Evolutionary conservation across 2,797 vertebrate species (phyloP).

Genomic region (Pangasius larnaudii): DNA sequence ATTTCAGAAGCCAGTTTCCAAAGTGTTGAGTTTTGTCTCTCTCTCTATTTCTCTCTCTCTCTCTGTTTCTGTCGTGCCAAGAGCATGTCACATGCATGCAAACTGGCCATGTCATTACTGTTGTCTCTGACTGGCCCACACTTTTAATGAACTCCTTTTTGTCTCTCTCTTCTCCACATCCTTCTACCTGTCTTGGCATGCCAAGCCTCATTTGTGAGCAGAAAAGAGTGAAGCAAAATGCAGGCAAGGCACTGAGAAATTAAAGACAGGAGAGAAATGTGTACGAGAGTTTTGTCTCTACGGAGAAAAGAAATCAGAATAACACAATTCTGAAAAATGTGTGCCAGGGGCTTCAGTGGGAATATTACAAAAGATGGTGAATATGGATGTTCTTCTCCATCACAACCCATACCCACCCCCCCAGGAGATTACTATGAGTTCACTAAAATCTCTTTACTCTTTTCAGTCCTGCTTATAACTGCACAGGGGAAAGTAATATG

Average conservation of each 20-base stretch:
- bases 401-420: background rate
- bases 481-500: background rate
- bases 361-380: background rate
- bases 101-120: slow-evolving; percentile 8
- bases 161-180: slow-evolving; percentile 31
- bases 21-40: background rate
- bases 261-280: slow-evolving; percentile 10
- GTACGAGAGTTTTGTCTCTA: background rate
- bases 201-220: slow-evolving; percentile 51
- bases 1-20: slow-evolving; percentile 5
- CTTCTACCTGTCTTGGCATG: slow-evolving; percentile 43
- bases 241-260: background rate
- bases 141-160: slow-evolving; percentile 36
- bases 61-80: background rate
- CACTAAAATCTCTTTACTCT: background rate
- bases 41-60: slow-evolving; percentile 5
- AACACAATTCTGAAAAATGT: background rate
- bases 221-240: slow-evolving; percentile 9
- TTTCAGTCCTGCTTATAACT: background rate
- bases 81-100: slow-evolving; percentile 19
- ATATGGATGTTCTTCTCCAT: slow-evolving; percentile 5
- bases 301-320: background rate
- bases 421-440: background rate
- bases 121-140: slow-evolving; percentile 30
- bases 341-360: background rate